Percentiles rank a stretch among this genome's conserved stretches.
Conservation (phyloP, 2,888 invertebrate species). For the Lagria hirta region DNA sequence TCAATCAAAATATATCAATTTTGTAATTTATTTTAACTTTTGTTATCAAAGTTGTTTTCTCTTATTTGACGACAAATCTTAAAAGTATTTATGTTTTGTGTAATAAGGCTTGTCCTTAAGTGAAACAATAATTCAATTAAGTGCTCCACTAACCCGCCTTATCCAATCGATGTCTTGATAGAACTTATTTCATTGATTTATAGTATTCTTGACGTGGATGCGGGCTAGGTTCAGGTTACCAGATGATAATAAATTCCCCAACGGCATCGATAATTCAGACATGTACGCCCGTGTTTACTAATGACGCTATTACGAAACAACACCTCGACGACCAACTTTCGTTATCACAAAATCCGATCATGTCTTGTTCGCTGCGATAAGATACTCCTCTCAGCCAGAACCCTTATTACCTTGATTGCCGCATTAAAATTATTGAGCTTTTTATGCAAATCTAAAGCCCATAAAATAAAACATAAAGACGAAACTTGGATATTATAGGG, state of each 20-base stretch:
- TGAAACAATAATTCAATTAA: conserved; percentile 22
- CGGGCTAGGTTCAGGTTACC: conserved; percentile 33
- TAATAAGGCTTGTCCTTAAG: conserved; percentile 7
- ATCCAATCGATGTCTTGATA: conserved; percentile 14
- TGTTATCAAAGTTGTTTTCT: no score
- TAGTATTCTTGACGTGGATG: conserved; percentile 23
- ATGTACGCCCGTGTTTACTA: conserved; percentile 38
- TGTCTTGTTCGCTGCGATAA: conserved; percentile 5
- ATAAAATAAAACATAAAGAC: conserved; percentile 11
- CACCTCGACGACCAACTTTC: conserved; percentile 26
- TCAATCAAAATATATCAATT: no score
- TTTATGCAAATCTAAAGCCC: conserved; percentile 12
- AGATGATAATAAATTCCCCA: conserved; percentile 37
- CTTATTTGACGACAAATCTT: not conserved
- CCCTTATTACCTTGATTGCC: no score
- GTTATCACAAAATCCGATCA: conserved; percentile 9
- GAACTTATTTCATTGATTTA: conserved; percentile 23
- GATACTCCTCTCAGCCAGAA: conserved; percentile 2
- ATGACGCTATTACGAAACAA: conserved; percentile 37
- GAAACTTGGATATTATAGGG: conserved; percentile 15
- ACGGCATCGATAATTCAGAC: conserved; percentile 37
- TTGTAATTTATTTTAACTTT: no score
- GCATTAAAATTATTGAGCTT: conserved; percentile 9
- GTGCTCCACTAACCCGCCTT: not conserved
- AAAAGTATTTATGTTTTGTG: no score